phyloP scores from a whole-genome alignment of 2,797 vertebrate species.

The Alcedo atthis region DNA sequence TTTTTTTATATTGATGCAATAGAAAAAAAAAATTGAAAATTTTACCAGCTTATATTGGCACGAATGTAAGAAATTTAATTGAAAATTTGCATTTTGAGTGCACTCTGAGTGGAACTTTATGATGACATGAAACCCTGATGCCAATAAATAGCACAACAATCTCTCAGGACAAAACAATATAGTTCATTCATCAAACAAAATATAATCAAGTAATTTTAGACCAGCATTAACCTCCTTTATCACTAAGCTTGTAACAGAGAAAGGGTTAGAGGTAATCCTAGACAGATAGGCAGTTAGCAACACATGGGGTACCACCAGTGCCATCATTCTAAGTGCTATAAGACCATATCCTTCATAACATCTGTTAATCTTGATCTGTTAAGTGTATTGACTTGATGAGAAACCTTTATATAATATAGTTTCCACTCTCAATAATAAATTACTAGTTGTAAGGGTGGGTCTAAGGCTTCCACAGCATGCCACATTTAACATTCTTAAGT shows the following conservation, averaged over 20 bases:
- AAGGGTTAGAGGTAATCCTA: background rate
- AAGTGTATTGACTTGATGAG: background rate
- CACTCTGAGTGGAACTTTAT: constrained; percentile 5
- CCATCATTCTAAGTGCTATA: background rate
- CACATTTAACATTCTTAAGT: background rate
- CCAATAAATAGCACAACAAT: background rate
- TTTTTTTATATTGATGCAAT: constrained; percentile 38
- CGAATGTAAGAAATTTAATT: constrained; percentile 37
- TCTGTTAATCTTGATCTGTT: background rate
- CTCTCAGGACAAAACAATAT: background rate
- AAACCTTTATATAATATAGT: background rate
- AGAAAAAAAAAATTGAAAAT: constrained; percentile 40
- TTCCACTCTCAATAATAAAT: background rate
- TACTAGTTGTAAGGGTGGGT: background rate
- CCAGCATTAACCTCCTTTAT: background rate
- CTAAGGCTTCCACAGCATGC: background rate
- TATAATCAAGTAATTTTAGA: background rate
- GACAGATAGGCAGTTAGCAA: background rate
- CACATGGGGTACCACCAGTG: background rate
- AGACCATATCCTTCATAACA: background rate
- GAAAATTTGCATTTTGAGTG: constrained; percentile 63
- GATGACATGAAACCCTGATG: background rate
- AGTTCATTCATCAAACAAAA: background rate
- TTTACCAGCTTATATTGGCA: constrained; percentile 38
- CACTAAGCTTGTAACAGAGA: background rate